These are phyloP conservation scores for Dyspetes luteomarginatus DNA, from an alignment of 2,888 invertebrate species.

Conservation along the genomic window DNA sequence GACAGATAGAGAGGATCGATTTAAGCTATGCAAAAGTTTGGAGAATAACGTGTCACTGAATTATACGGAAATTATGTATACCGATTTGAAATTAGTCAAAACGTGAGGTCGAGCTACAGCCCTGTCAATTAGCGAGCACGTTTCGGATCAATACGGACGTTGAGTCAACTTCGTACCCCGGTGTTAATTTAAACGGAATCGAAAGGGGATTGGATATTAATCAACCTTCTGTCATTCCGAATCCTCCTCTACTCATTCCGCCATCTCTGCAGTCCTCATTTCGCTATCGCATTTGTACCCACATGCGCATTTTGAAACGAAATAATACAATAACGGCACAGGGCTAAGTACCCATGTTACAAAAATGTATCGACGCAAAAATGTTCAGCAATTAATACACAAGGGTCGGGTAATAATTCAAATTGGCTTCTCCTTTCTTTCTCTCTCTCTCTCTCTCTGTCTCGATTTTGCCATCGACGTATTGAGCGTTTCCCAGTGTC, in stretches of 20 bases:
- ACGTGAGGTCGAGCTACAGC: not conserved
- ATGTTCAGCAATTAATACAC: too few relatives aligned
- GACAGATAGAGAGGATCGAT: not conserved
- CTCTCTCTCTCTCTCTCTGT: not conserved
- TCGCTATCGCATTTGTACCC: not conserved
- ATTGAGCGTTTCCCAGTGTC: not conserved
- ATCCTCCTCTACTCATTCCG: not conserved
- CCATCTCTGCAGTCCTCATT: not conserved
- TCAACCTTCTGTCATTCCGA: constrained; percentile 50
- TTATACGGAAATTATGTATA: not conserved
- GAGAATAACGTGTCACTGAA: not conserved
- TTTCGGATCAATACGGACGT: constrained; percentile 38
- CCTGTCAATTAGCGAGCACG: constrained; percentile 42
- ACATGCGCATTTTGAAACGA: not conserved
- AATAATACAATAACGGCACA: not conserved
- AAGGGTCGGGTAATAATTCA: not conserved
- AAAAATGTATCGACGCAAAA: too few relatives aligned
- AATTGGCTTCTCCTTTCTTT: not conserved
- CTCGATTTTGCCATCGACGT: not conserved
- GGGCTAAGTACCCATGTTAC: not conserved
- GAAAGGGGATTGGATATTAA: constrained; percentile 58
- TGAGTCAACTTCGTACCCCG: constrained; percentile 13
- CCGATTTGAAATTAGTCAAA: constrained; percentile 34
- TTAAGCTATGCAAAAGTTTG: not conserved
- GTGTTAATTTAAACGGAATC: constrained; percentile 50